A percentile compares a stretch with the other conserved stretches of the same genome.
Evolutionary conservation across 1,140 invertebrate genomes (phyloP).

Genomic region (Atta texana): DNA sequence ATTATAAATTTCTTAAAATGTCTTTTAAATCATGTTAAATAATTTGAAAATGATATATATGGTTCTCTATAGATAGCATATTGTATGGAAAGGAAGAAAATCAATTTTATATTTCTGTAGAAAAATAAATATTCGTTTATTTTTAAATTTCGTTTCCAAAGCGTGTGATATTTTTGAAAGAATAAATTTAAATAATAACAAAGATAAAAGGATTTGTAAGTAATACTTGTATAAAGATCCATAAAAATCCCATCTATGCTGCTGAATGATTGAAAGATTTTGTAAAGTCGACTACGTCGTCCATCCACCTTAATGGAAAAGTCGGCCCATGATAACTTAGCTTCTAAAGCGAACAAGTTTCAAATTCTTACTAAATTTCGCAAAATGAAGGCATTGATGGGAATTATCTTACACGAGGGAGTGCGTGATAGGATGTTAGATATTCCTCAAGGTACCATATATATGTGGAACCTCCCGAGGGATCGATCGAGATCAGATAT

Average conservation of each 20-base stretch:
- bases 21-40: not conserved
- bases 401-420: conserved; percentile 2
- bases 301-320: conserved; percentile 6
- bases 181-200: not conserved
- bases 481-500: not conserved
- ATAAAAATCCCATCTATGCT: not conserved
- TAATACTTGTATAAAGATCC: not conserved
- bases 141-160: not conserved
- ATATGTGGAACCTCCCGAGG: not conserved
- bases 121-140: not conserved
- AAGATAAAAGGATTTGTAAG: not conserved
- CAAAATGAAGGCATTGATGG: not conserved
- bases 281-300: not conserved
- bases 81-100: not conserved
- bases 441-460: not conserved
- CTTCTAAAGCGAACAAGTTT: not conserved
- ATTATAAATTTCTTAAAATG: not conserved
- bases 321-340: not conserved
- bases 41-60: not conserved
- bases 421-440: not conserved
- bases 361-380: not conserved
- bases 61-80: not conserved
- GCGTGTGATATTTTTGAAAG: not conserved
- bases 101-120: not conserved
- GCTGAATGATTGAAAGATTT: not conserved